Evolutionary conservation across 2,888 invertebrate species (phyloP).

Genomic region (Aradus depressus): DNA sequence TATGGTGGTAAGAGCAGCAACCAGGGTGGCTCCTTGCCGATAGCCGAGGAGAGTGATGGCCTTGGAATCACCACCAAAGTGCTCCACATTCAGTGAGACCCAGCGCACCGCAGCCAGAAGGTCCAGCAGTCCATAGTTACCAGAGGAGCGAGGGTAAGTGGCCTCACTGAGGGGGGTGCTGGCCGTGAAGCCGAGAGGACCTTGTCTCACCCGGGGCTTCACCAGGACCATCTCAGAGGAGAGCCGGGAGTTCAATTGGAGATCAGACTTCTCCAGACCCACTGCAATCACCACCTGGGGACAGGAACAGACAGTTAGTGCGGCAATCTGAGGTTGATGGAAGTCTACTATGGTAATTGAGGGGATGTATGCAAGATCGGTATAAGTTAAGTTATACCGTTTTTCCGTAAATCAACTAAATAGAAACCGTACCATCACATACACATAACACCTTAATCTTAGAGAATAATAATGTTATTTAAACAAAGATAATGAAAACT

Average conservation of each 20-base stretch:
- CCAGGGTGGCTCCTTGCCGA: conserved; percentile 72
- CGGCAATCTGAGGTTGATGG: too few relatives aligned
- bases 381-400: too few relatives aligned
- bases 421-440: too few relatives aligned
- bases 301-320: too few relatives aligned
- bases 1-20: conserved; percentile 51
- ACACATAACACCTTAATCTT: too few relatives aligned
- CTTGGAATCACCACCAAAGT: conserved; percentile 70
- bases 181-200: conserved; percentile 63
- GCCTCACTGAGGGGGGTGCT: conserved; percentile 55
- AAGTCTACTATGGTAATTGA: too few relatives aligned
- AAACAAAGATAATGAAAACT: too few relatives aligned
- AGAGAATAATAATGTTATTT: too few relatives aligned
- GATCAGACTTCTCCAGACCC: conserved; percentile 2
- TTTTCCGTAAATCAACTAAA: too few relatives aligned
- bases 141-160: conserved; percentile 62
- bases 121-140: conserved; percentile 73
- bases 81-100: conserved; percentile 68
- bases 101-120: conserved; percentile 63
- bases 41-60: conserved; percentile 75
- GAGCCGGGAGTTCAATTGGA: neutral
- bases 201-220: conserved; percentile 71
- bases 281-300: conserved; percentile 10
- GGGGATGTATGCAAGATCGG: too few relatives aligned
- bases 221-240: conserved; percentile 70